Evolutionary conservation across 2,888 invertebrate genomes (phyloP).

Genomic region (Homarus gammarus): DNA sequence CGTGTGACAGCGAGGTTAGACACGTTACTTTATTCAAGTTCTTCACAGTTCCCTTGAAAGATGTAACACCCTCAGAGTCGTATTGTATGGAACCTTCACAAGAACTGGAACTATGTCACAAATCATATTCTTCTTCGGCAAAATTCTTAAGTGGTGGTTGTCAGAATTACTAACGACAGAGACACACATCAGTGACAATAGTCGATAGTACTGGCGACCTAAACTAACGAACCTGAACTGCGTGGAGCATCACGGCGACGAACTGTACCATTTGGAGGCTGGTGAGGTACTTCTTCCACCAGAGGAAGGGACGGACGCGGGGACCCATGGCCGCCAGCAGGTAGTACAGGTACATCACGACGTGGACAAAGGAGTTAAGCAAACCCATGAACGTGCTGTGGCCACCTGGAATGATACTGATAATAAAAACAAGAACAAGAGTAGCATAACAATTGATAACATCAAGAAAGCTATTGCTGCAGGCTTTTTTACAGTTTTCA

Average conservation of each 20-base stretch:
- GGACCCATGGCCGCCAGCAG: constrained; percentile 76
- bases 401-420: constrained; percentile 74
- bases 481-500: background rate
- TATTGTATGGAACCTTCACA: too few species aligned
- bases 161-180: too few species aligned
- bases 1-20: too few species aligned
- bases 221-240: constrained; percentile 45
- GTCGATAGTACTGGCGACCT: too few species aligned
- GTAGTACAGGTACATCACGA: constrained; percentile 75
- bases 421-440: too few species aligned
- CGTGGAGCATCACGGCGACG: constrained; percentile 74
- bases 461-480: background rate
- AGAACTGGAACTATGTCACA: too few species aligned
- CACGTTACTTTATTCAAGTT: too few species aligned
- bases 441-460: background rate
- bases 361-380: constrained; percentile 76
- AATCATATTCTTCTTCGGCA: too few species aligned
- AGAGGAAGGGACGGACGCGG: constrained; percentile 76
- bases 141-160: too few species aligned
- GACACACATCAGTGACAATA: too few species aligned
- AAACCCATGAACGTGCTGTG: constrained; percentile 76
- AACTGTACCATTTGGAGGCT: constrained; percentile 76
- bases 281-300: constrained; percentile 77
- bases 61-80: too few species aligned
- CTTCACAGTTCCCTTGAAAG: too few species aligned